Evolutionary conservation across 2,113 vertebrate species (phyloP).

Genomic region (Numenius arquata): DNA sequence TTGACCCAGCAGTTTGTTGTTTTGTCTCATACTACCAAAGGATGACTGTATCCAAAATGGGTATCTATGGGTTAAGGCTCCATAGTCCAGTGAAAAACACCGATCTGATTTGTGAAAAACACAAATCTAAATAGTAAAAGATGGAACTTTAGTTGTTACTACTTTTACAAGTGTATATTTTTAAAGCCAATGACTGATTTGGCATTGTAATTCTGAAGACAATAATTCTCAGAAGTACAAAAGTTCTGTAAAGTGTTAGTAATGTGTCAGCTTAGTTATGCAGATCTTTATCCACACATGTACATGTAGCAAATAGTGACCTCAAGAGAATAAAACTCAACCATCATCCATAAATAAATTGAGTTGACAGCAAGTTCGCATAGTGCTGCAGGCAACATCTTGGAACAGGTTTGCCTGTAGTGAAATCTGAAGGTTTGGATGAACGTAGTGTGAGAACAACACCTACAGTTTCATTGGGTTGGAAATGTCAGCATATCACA

Average conservation of each 20-base stretch:
- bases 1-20: neutral
- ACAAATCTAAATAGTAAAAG: neutral
- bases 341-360: conserved; percentile 36
- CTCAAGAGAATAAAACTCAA: conserved; percentile 10
- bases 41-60: neutral
- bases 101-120: neutral
- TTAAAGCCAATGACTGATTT: neutral
- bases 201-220: neutral
- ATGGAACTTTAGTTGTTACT: neutral
- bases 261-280: neutral
- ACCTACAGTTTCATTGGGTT: neutral
- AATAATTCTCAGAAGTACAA: neutral
- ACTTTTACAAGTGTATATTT: neutral
- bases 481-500: neutral
- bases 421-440: conserved; percentile 26
- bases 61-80: neutral
- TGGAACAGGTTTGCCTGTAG: conserved; percentile 48
- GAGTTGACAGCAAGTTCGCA: conserved; percentile 55
- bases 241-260: neutral
- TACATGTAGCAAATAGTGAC: conserved; percentile 6
- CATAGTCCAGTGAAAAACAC: neutral
- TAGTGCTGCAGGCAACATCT: conserved; percentile 50
- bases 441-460: neutral
- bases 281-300: neutral
- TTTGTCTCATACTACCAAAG: neutral